Evolutionary conservation across 2,113 vertebrate species (phyloP), one percentile per base, ranked within the genome.

Genomic region (Chloropsis hardwickii): DNA sequence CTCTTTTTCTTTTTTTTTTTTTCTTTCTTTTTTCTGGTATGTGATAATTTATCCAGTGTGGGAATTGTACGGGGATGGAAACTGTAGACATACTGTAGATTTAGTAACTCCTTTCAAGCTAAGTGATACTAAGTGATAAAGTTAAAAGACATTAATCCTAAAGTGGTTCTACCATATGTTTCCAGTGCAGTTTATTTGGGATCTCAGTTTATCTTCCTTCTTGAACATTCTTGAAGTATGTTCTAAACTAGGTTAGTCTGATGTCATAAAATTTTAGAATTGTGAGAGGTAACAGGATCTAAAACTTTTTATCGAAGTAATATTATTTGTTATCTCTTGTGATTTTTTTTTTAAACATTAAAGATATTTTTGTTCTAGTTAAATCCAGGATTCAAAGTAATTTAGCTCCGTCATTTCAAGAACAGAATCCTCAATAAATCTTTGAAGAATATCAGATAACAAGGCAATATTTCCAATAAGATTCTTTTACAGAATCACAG

Each of bases 201-300:
- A 84, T 33, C 20, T 61, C 17, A 70, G 22, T 73, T 91, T n/a
- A 57, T 37, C 42, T 73, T 62, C 10, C 25, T 70, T 72, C 51
- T 78, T 2, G 0, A 45, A 92, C 22, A 20, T 57, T 80, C 45
- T 69, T 73, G 1, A 83, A 86, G 23, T 73, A 66, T 51, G 21
- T 86, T 92, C 48, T 74, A 79, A 96, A 91, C 48, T 85, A 79
- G 78, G 73, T 67, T 93, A 96, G 29, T 25, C 53, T 40, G 39
- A 47, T 79, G 39, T 51, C 18, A 81, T 10, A 18, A 76, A 71
- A 94, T 82, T 94, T 89, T 60, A 85, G 73, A 87, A 94, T 85
- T 85, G 45, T 78, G 83, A 40, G 23, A 91, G 12, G 50, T 54
- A 94, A 71, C 78, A 78, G 11, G 31, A 48, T 54, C 29, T 84